These are phyloP conservation scores for Dendroctonus valens DNA, from an alignment of 1,140 invertebrate genomes.

Conservation along the genomic window DNA sequence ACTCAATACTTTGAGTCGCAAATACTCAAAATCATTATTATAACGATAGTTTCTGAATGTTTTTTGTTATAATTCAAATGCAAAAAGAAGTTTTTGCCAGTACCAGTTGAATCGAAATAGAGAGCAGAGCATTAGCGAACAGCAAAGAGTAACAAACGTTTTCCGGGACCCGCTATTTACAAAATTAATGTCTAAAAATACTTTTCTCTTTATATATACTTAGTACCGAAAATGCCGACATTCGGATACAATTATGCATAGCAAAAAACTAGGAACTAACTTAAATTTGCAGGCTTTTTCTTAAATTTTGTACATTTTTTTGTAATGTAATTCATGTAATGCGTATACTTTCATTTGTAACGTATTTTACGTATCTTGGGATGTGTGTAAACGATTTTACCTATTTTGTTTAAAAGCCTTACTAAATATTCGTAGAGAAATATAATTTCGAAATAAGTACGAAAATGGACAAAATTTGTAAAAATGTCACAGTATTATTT, in stretches of 20 bases:
- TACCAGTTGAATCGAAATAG: too few species aligned
- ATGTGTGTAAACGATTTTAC: constrained; percentile 41
- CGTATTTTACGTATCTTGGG: constrained; percentile 48
- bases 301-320: constrained; percentile 18
- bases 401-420: constrained; percentile 40
- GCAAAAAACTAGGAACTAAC: constrained; percentile 3
- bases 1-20: too few species aligned
- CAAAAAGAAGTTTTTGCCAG: too few species aligned
- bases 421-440: constrained; percentile 43
- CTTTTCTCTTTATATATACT: too few species aligned
- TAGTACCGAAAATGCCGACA: too few species aligned
- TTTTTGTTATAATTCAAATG: too few species aligned
- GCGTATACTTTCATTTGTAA: constrained; percentile 49
- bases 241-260: neutral
- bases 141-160: too few species aligned
- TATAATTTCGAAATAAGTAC: constrained; percentile 24
- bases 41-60: too few species aligned
- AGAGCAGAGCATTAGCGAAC: too few species aligned
- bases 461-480: constrained; percentile 19
- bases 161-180: too few species aligned
- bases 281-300: neutral
- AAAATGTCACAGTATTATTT: constrained; percentile 31
- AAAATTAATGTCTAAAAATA: too few species aligned
- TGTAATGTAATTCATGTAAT: constrained; percentile 8
- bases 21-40: too few species aligned